Evolutionary conservation across 2,113 vertebrate genomes (phyloP), one percentile per base, ranked within the genome.

Genomic region (Scomber scombrus): DNA sequence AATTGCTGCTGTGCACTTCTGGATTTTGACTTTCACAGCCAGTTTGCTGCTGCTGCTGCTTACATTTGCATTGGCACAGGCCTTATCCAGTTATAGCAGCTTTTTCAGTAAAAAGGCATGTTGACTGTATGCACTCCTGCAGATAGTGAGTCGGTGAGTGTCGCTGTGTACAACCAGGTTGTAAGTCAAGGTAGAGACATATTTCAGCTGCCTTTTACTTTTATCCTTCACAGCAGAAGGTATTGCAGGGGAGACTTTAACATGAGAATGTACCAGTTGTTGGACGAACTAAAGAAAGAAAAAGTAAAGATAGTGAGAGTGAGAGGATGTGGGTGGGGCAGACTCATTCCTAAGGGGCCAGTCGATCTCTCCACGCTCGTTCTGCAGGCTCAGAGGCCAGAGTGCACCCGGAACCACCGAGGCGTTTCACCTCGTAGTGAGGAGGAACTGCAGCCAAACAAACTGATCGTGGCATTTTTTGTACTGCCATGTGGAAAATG

Each of bases 241-340:
- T 14, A 19, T 47, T 63, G 21, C 34, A 64, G 46, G 16, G 7
- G n/a, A 58, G 23, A 26, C 23, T 26, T 43, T 5, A 11, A 26
- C 23, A 26, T 2, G 29, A 8, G 16, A 54, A 34, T 6, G 2
- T 51, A 11, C 21, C 29, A 21, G 4, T 54, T 54, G 15, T 11
- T 60, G 43, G 14, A 26, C 23, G 23, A 26, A 26, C 23, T 26
- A 26, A 26, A 45, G 69, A 43, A 45, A 68, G 45, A 58, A 61
- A 58, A n/a, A 6, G 10, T 6, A 55, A 46, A 26, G 11, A 51
- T 40, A 40, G 6, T 12, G 40, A 64, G 34, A 79, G 26, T 40
- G 15, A 45, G 71, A 75, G 71, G 26, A 52, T 14, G 69, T 73
- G 85, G 87, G 89, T 80, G 88, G 67, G 80, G 89, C 81, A 68